Evolutionary conservation across 2,888 invertebrate species (phyloP).

Genomic region (Cheilosia vulpina): DNA sequence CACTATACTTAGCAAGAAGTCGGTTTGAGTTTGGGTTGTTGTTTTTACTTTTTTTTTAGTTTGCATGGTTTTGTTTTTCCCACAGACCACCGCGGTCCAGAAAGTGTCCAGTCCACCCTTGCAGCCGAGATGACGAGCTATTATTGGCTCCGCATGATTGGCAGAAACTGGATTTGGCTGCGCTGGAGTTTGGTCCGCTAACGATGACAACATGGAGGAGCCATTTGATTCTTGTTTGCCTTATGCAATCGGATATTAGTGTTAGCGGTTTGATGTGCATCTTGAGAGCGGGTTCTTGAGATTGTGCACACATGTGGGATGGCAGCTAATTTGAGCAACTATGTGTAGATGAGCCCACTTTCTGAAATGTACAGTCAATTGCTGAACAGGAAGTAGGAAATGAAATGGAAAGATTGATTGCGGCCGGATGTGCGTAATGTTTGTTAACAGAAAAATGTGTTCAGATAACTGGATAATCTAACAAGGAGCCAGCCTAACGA

Average conservation of each 20-base stretch:
- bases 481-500: background rate
- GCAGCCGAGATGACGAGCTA: constrained; percentile 52
- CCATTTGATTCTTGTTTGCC: constrained; percentile 52
- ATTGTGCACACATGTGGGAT: constrained; percentile 19
- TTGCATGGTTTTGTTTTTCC: constrained; percentile 43
- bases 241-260: constrained; percentile 56
- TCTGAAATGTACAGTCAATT: constrained; percentile 21
- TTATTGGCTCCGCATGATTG: constrained; percentile 57
- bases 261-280: constrained; percentile 32
- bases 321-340: constrained; percentile 24
- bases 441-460: background rate
- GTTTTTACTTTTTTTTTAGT: background rate
- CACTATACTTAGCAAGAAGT: constrained; percentile 52
- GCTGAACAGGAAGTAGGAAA: constrained; percentile 63
- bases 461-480: background rate
- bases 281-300: constrained; percentile 10
- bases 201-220: constrained; percentile 60
- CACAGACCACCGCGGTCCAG: constrained; percentile 42
- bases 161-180: constrained; percentile 61
- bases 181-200: constrained; percentile 46
- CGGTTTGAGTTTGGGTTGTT: constrained; percentile 17
- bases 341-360: background rate
- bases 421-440: constrained; percentile 53
- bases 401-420: constrained; percentile 39
- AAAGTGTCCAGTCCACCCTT: constrained; percentile 58